Evolutionary conservation across 2,113 vertebrate genomes (phyloP).

Genomic region (Rhinogobius similis): DNA sequence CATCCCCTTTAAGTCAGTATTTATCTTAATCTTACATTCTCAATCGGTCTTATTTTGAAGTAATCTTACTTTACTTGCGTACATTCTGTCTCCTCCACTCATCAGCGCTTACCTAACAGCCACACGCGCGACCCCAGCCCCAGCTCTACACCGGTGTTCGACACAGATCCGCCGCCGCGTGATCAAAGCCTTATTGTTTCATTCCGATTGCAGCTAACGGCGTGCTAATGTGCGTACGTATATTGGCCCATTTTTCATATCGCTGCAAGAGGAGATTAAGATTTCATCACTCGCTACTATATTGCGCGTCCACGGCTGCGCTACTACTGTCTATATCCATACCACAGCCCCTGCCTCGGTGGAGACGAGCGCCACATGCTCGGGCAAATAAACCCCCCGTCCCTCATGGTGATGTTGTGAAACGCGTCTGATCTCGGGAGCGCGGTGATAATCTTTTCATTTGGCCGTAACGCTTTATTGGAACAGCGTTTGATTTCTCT

Average conservation of each 20-base stretch:
- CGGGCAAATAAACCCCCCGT: constrained; percentile 30
- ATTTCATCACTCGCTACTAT: constrained; percentile 10
- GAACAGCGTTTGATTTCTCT: constrained; percentile 24
- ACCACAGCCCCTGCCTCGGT: background rate
- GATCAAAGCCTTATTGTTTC: constrained; percentile 23
- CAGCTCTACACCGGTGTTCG: constrained; percentile 12
- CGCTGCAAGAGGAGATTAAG: constrained; percentile 7
- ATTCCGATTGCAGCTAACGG: background rate
- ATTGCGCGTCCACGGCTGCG: background rate
- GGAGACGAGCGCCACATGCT: constrained; percentile 17
- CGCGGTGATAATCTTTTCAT: constrained; percentile 45
- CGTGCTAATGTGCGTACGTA: constrained; percentile 1
- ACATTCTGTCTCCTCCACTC: background rate
- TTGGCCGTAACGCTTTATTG: constrained; percentile 30
- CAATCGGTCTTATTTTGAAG: background rate
- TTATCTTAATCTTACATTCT: too few relatives aligned
- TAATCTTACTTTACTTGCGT: background rate
- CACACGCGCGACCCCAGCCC: constrained; percentile 30
- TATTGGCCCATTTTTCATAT: constrained; percentile 23
- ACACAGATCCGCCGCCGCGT: constrained; percentile 1
- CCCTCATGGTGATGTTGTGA: constrained; percentile 24
- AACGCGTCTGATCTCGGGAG: constrained; percentile 26
- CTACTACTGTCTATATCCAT: constrained; percentile 18
- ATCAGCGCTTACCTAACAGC: constrained; percentile 8
- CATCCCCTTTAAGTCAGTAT: too few relatives aligned